Evolutionary conservation across 2,113 vertebrate genomes (phyloP).

Genomic region (Anhinga anhinga): DNA sequence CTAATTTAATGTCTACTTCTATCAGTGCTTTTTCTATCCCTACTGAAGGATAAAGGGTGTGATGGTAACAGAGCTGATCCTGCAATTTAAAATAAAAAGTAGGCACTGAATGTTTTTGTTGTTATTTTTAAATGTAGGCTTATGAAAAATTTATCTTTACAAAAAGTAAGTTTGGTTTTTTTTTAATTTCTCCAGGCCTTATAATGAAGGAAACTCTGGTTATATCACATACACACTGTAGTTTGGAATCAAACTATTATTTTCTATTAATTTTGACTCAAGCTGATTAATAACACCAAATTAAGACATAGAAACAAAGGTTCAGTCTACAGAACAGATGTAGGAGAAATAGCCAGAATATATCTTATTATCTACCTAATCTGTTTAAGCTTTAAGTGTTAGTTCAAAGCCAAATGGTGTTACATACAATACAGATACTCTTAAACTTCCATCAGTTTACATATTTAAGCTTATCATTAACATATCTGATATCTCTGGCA

Average conservation of each 20-base stretch:
- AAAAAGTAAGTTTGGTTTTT: too few species aligned
- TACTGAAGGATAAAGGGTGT: background rate
- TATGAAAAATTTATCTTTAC: background rate
- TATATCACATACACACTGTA: background rate
- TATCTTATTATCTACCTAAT: background rate
- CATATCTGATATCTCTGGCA: background rate
- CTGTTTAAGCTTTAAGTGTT: background rate
- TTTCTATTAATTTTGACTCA: background rate
- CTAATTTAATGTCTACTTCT: background rate
- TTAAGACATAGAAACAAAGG: background rate
- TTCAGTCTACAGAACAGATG: background rate
- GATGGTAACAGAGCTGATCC: background rate
- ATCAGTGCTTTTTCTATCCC: background rate
- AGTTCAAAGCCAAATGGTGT: background rate
- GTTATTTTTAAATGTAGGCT: background rate
- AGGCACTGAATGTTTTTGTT: background rate
- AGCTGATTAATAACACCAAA: background rate
- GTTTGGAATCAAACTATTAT: background rate
- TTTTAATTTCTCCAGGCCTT: rapidly evolving
- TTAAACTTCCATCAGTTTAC: background rate
- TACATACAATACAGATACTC: background rate
- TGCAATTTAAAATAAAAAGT: background rate
- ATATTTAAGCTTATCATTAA: background rate
- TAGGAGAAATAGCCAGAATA: background rate
- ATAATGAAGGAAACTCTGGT: background rate